Percentiles rank a stretch among this genome's conserved stretches.
These are phyloP conservation scores for Troides helena DNA, from an alignment of 2,888 invertebrate genomes.

Conservation along the genomic window DNA sequence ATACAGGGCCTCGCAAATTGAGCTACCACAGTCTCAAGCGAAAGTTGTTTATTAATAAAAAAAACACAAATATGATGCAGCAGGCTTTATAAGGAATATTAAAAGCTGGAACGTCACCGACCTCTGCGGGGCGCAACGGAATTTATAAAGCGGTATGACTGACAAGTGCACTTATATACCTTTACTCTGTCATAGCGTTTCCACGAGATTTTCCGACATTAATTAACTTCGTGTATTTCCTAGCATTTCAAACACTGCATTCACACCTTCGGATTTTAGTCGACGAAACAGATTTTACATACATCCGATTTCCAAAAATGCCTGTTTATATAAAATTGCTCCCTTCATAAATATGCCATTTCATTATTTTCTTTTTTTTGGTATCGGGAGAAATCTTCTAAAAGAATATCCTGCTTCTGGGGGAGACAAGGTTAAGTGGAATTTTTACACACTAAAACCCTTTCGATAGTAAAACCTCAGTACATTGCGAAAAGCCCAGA, in stretches of 20 bases:
- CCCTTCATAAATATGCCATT: no score
- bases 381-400: no score
- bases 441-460: no score
- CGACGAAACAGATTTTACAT: neutral
- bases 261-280: constrained; percentile 1
- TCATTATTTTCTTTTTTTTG: no score
- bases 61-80: neutral
- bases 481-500: no score
- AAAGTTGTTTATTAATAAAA: neutral
- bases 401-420: no score
- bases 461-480: no score
- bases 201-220: constrained; percentile 24
- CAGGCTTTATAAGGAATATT: constrained; percentile 20
- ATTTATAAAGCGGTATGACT: constrained; percentile 28
- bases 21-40: no score
- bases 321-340: neutral
- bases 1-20: no score
- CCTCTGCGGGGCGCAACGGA: constrained; percentile 21
- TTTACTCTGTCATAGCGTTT: constrained; percentile 29
- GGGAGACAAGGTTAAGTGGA: no score
- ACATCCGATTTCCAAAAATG: neutral
- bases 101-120: constrained; percentile 19
- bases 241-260: constrained; percentile 20
- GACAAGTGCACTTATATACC: constrained; percentile 27
- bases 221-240: constrained; percentile 26